Base-by-base conservation (phyloP, 2,113 vertebrate species). In the Nasalis larvatus region DNA sequence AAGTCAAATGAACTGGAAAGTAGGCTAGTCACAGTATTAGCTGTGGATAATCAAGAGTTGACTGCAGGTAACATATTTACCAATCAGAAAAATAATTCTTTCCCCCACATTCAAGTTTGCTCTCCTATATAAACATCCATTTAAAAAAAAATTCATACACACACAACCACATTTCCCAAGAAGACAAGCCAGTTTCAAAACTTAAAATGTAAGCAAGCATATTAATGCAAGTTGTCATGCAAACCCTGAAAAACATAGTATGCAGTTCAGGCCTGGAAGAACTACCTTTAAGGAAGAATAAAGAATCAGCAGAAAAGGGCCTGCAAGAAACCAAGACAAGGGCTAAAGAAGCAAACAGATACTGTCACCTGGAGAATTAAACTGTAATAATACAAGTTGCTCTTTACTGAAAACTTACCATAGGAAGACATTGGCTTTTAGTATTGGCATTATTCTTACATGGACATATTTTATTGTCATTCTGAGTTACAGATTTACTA, bases 231-330 rank as follows among this genome's bases (percentile, higher is more conserved):
- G 45, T 81, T 95, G 96, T 81, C 98, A 97, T 98, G 98, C 98
- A 99, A 98, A 97, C n/a, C 92, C 93, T 86, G 82, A 87, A 95
- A 95, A 96, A 96, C 68, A 94, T 1, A 87, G 88, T 97, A 91
- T 94, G 94, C 94, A 97, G 86, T 69, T 89, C 96, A 98, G 90
- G 93, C 97, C 98, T 98, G 82, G 92, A 16, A 47, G 96, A 97
- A 94, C 98, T 99, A 99, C 99, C 99, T 99, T 98, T 32, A 98
- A 92, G 92, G 98, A 98, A 97, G 98, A 98, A 98, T 95, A 98
- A 98, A 97, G 96, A 97, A 95, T 97, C 96, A 97, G 98, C 83
- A 96, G 97, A 98, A 98, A 98, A 97, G 94, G 96, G 97, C 98
- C 96, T 98, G 98, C 96, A 98, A 98, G 94, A 98, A 98, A 99